Conservation (phyloP, 2,797 vertebrate genomes). For the Sebastes paucispinis region DNA sequence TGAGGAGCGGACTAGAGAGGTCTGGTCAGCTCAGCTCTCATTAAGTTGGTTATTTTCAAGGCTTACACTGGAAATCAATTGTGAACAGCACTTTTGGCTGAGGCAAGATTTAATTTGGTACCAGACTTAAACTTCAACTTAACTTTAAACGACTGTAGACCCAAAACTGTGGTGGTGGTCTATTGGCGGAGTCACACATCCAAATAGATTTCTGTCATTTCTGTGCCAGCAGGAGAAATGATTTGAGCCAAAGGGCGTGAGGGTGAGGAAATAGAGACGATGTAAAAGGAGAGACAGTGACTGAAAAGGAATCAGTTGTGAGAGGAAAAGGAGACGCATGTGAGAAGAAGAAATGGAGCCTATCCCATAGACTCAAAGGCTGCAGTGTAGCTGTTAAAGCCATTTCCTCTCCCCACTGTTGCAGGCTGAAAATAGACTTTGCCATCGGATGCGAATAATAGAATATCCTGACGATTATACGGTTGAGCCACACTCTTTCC, state of each 20-base stretch:
- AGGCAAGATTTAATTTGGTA: conserved; percentile 28
- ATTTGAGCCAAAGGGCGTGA: conserved; percentile 28
- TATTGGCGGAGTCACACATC: conserved; percentile 21
- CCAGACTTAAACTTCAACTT: neutral
- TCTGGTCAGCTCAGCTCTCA: neutral
- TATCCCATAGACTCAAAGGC: conserved; percentile 34
- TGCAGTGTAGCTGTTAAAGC: conserved; percentile 37
- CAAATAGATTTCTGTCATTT: conserved; percentile 36
- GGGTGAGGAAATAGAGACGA: conserved; percentile 29
- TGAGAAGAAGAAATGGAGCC: conserved; percentile 18
- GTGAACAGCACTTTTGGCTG: neutral
- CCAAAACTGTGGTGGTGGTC: conserved; percentile 5
- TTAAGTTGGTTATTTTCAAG: conserved; percentile 5
- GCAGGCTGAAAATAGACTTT: conserved; percentile 47
- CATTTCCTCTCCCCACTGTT: conserved; percentile 39
- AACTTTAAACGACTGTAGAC: conserved; percentile 3
- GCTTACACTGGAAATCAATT: conserved; percentile 18
- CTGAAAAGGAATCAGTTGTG: conserved; percentile 34
- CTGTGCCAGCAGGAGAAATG: conserved; percentile 6
- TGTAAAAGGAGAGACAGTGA: conserved; percentile 15
- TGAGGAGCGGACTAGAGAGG: neutral
- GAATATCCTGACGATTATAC: conserved; percentile 41
- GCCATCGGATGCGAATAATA: conserved; percentile 48
- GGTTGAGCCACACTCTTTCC: conserved; percentile 11
- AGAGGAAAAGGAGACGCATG: conserved; percentile 3